Evolutionary conservation across 2,888 invertebrate species (phyloP).

Genomic region (Kryphioiulus occultus): DNA sequence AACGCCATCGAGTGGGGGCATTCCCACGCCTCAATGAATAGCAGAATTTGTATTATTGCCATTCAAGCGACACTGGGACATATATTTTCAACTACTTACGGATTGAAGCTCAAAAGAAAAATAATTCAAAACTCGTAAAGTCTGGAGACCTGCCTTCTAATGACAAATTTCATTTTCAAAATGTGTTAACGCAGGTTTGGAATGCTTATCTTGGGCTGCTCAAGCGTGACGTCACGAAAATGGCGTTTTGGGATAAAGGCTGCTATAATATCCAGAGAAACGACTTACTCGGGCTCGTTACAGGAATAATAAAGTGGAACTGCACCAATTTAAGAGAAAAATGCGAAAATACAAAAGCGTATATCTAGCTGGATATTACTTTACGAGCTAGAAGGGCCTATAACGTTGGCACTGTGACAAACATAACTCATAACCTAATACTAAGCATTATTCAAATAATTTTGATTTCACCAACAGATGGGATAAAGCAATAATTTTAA

Average conservation of each 20-base stretch:
- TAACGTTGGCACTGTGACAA: too few relatives aligned
- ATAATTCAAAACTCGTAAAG: background rate
- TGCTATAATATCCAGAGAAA: too few relatives aligned
- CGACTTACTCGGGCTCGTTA: too few relatives aligned
- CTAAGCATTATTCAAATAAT: too few relatives aligned
- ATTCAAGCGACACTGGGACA: conserved; percentile 18
- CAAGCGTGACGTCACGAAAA: background rate
- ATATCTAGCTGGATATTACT: background rate
- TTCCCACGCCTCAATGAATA: conserved; percentile 25
- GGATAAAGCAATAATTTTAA: too few relatives aligned
- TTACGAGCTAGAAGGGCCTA: too few relatives aligned
- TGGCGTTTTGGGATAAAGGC: background rate
- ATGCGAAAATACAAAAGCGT: background rate
- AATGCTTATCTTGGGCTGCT: background rate
- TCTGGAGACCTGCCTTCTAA: background rate
- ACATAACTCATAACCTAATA: too few relatives aligned
- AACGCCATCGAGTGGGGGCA: conserved; percentile 8
- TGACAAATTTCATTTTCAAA: background rate
- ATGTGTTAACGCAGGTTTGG: background rate
- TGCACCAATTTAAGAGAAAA: background rate
- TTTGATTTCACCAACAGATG: too few relatives aligned
- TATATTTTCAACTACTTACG: background rate
- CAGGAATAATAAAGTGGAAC: background rate
- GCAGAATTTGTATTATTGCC: conserved; percentile 29
- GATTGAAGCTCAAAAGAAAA: background rate